Evolutionary conservation across 2,888 invertebrate species (phyloP).

Genomic region (Dendrolimus pini): DNA sequence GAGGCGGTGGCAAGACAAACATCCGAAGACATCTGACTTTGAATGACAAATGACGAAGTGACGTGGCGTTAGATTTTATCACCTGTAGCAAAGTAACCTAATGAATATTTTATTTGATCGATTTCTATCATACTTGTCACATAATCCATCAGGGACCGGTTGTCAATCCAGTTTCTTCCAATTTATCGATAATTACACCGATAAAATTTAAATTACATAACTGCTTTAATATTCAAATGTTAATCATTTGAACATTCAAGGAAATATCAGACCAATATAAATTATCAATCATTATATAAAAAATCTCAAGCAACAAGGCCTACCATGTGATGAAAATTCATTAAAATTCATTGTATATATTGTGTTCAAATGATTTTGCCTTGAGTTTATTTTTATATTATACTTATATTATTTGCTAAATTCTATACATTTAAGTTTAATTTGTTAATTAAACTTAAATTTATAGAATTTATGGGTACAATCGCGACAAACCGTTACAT

Average conservation of each 20-base stretch:
- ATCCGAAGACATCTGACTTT: conserved; percentile 22
- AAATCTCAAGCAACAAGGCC: not conserved
- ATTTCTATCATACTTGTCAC: conserved; percentile 14
- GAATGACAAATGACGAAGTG: conserved; percentile 32
- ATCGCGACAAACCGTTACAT: not conserved
- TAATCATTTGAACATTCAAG: conserved; percentile 15
- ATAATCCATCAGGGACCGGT: conserved; percentile 29
- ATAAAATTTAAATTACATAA: conserved; percentile 22
- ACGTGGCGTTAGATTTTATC: conserved; percentile 19
- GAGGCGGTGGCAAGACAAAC: conserved; percentile 31
- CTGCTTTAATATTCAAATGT: conserved; percentile 21
- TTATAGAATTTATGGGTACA: not conserved
- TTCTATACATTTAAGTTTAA: too few relatives aligned
- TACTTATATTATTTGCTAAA: too few relatives aligned
- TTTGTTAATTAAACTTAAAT: too few relatives aligned
- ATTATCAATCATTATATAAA: conserved; percentile 20
- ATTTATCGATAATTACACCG: conserved; percentile 15
- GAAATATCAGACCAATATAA: conserved; percentile 16
- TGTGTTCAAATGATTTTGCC: too few relatives aligned
- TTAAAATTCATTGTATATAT: not conserved
- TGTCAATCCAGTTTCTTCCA: conserved; percentile 25
- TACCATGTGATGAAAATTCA: not conserved
- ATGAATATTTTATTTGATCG: conserved; percentile 17
- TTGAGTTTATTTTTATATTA: too few relatives aligned
- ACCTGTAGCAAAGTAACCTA: conserved; percentile 14